phyloP scores from a whole-genome alignment of 2,797 vertebrate genomes.

The Chelonia mydas region DNA sequence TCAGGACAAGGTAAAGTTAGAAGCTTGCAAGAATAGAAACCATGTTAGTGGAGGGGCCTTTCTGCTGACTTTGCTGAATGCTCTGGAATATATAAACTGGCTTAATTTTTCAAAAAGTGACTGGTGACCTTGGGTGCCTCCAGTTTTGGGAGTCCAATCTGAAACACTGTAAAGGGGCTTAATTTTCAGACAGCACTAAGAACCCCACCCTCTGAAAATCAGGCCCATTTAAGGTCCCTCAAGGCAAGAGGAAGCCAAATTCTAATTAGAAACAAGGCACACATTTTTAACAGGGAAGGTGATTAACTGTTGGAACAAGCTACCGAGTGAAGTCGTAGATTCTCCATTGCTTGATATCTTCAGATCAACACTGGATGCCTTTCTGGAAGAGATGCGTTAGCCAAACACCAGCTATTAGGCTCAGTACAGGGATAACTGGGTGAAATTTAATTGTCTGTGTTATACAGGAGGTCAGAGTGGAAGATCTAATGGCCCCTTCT shows the following conservation, averaged over 20 bases:
- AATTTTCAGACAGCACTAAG: not conserved
- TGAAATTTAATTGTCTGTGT: not conserved
- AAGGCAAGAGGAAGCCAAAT: not conserved
- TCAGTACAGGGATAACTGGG: not conserved
- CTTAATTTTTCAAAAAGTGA: slow-evolving; percentile 41
- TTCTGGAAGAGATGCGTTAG: not conserved
- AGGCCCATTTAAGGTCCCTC: not conserved
- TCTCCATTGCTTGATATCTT: not conserved
- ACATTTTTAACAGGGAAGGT: not conserved
- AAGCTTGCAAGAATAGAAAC: slow-evolving; percentile 21
- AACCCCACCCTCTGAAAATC: not conserved
- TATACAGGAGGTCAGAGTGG: not conserved
- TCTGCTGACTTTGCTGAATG: not conserved
- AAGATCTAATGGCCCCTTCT: not conserved
- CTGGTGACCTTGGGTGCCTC: not conserved
- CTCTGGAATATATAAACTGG: not conserved
- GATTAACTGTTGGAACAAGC: not conserved
- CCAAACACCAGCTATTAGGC: not conserved
- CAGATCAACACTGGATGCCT: not conserved
- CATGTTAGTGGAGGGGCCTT: not conserved
- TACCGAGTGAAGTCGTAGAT: not conserved
- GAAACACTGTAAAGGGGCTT: not conserved
- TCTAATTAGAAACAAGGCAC: slow-evolving; percentile 5
- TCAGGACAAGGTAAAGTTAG: slow-evolving; percentile 24
- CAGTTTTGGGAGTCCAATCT: not conserved